Evolutionary conservation across 1,140 invertebrate species (phyloP), one percentile per base, ranked within the genome.

Genomic region (Ruditapes philippinarum): DNA sequence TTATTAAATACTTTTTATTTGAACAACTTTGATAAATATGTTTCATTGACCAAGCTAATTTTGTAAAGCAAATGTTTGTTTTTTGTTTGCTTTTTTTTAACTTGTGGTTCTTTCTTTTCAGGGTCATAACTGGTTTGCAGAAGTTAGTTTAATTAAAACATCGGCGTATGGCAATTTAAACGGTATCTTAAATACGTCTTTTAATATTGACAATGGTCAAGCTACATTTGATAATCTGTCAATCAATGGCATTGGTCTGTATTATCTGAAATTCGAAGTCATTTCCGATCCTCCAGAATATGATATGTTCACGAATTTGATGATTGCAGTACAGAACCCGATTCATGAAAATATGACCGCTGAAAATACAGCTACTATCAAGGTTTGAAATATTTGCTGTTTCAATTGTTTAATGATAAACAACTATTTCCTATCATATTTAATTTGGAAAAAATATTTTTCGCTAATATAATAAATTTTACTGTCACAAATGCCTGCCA

Each of bases 231-330:
- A 60, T 1, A 36, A 91, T 19, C 93, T 89, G 73, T 89, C 82
- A 45, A 90, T 91, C 54, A 68, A 51, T 3, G 91, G 93, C 42
- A 93, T 83, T 65, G 94, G 94, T 1, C 40, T 94, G 3, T 95
- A 94, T 82, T 57, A 89, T 60, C 76, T 94, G 25, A 85, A 88
- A 33, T 78, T 87, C 36, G 33, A 14, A 4, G 73, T 87, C 14
- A 7, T 49, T 4, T 60, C 84, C 0, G 40, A 51, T 22, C 84
- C 84, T 62, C n/a, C 54, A 36, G 40, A 17, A 0, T 68, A 80
- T 7, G 88, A 86, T 73, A 28, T 89, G 40, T 70, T 68, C 19
- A 17, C 91, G 36, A 65, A 84, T 36, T 83, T 91, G 17, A 78
- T 87, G 62, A 38, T 91, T 12, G 70, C 80, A 11, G 90, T 90